Conservation (phyloP, 2,797 vertebrate genomes). For the Acanthis flammea region DNA sequence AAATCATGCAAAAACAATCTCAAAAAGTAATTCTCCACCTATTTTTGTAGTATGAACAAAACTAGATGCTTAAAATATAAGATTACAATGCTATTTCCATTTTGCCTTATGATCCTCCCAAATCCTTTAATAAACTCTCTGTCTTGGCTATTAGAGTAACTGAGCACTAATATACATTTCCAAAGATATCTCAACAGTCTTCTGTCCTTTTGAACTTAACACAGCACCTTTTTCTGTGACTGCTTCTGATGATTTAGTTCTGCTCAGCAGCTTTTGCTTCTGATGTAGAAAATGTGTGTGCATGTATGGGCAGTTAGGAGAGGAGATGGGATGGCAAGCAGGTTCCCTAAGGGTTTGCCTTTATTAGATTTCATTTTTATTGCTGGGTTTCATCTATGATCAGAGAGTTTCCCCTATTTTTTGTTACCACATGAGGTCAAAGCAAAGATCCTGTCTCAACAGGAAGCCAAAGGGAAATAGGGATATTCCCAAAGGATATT, state of each 20-base stretch:
- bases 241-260: neutral
- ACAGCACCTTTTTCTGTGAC: neutral
- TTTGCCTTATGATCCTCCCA: neutral
- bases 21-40: neutral
- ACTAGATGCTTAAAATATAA: neutral
- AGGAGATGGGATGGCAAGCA: neutral
- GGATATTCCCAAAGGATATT: slow-evolving; percentile 24
- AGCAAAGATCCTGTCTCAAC: slow-evolving; percentile 17
- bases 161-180: neutral
- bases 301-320: neutral
- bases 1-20: neutral
- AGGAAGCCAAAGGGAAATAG: slow-evolving; percentile 14
- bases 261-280: neutral
- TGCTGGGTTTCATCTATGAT: slow-evolving; percentile 1
- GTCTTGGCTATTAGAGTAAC: neutral
- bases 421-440: neutral
- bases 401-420: neutral
- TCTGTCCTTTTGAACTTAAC: neutral
- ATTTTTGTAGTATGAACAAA: neutral
- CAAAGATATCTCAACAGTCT: neutral
- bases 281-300: neutral
- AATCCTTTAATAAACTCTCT: neutral
- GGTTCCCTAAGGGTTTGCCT: neutral
- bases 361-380: slow-evolving; percentile 41
- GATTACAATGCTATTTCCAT: neutral